Percentiles rank a stretch among this genome's conserved stretches.
phyloP scores from a whole-genome alignment of 2,888 invertebrate genomes.

The Cepaea hortensis region DNA sequence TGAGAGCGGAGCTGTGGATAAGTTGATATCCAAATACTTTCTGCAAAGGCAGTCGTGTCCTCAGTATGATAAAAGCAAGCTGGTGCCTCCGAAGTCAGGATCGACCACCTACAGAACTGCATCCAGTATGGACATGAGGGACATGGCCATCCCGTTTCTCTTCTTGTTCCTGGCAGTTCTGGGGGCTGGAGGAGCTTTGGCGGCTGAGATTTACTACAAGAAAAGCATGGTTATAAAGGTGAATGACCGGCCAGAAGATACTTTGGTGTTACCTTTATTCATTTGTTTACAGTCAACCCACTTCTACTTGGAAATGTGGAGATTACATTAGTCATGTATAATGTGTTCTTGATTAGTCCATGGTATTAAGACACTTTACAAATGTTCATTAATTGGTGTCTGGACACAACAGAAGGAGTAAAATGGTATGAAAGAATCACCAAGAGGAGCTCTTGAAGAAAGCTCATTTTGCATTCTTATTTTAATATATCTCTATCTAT shows the following conservation, averaged over 20 bases:
- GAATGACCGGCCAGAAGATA: neutral
- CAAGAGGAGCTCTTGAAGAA: no score
- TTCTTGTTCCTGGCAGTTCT: constrained; percentile 44
- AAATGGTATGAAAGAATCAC: no score
- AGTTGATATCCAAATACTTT: constrained; percentile 23
- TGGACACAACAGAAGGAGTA: no score
- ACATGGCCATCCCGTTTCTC: constrained; percentile 48
- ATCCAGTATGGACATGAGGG: constrained; percentile 46
- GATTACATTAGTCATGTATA: no score
- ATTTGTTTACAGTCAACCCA: no score
- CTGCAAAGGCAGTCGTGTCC: constrained; percentile 20
- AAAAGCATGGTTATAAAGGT: constrained; percentile 15
- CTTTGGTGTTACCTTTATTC: no score
- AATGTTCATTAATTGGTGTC: no score
- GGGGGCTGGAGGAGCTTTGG: constrained; percentile 39
- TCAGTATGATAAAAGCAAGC: constrained; percentile 39
- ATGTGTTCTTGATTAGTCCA: no score
- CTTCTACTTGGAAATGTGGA: no score
- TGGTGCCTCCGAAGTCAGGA: constrained; percentile 35
- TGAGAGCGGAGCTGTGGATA: constrained; percentile 16
- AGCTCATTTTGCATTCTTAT: no score
- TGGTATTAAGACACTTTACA: no score
- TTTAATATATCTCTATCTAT: no score
- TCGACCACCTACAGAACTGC: neutral
- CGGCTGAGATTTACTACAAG: constrained; percentile 43